Conservation (phyloP, 2,113 vertebrate species). For the Noctilio leporinus region DNA sequence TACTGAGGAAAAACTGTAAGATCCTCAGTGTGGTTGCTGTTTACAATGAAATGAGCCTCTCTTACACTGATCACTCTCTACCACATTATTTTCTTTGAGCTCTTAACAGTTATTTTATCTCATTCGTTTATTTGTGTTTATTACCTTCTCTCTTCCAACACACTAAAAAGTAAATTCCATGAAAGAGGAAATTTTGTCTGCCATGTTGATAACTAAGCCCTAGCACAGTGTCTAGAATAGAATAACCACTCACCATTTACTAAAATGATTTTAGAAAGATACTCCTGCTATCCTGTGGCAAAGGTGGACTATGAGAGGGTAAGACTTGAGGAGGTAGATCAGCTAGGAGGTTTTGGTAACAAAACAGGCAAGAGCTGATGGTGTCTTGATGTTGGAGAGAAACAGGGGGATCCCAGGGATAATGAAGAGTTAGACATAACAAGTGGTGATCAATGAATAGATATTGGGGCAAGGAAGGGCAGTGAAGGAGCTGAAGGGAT, state of each 20-base stretch:
- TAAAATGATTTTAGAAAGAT: background rate
- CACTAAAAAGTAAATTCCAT: background rate
- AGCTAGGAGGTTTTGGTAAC: background rate
- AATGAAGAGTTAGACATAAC: background rate
- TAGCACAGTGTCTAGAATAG: background rate
- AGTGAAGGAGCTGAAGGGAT: background rate
- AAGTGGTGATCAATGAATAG: background rate
- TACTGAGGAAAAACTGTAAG: background rate
- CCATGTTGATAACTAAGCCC: background rate
- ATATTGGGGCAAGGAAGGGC: background rate
- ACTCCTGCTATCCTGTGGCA: background rate
- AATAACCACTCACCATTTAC: background rate
- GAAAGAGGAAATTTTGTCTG: background rate
- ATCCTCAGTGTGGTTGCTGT: background rate
- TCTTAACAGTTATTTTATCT: background rate
- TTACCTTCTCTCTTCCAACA: background rate
- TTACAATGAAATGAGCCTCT: background rate
- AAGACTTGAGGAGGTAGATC: background rate
- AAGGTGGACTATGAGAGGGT: background rate
- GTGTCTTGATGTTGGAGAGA: background rate
- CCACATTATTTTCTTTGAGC: background rate
- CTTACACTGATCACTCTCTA: background rate
- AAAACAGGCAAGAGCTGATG: background rate
- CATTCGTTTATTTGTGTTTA: background rate
- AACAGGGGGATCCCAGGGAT: background rate